Percentiles rank a stretch among this genome's conserved stretches.
Evolutionary conservation across 2,797 vertebrate genomes (phyloP).

Genomic region (Crenichthys baileyi): DNA sequence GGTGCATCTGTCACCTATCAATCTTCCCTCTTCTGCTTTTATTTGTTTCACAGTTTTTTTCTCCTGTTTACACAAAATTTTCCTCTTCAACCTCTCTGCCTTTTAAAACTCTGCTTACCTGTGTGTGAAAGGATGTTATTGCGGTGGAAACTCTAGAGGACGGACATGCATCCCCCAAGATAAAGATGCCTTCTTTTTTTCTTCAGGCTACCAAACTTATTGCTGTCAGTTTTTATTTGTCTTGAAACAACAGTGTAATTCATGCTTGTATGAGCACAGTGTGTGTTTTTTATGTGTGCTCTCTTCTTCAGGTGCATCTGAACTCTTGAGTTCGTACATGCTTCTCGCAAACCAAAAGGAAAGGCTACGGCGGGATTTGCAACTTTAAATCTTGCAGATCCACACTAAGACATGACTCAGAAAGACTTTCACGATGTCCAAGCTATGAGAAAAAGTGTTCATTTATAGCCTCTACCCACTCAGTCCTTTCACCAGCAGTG

Average conservation of each 20-base stretch:
- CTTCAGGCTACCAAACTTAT: constrained; percentile 66
- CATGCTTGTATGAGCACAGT: constrained; percentile 44
- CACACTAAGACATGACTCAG: constrained; percentile 34
- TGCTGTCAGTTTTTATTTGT: constrained; percentile 62
- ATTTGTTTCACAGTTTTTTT: constrained; percentile 61
- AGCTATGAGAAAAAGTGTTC: constrained; percentile 50
- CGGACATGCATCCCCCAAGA: constrained; percentile 56
- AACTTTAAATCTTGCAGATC: constrained; percentile 44
- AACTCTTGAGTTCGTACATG: constrained; percentile 24
- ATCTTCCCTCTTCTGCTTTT: constrained; percentile 66
- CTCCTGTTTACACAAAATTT: constrained; percentile 64
- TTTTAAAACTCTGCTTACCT: constrained; percentile 52
- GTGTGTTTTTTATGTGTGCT: constrained; percentile 41
- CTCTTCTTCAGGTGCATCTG: constrained; percentile 34
- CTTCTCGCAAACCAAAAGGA: constrained; percentile 45
- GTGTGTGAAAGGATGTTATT: constrained; percentile 52
- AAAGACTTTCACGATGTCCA: constrained; percentile 43
- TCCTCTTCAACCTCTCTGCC: constrained; percentile 52
- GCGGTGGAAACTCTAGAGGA: constrained; percentile 65
- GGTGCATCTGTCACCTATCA: constrained; percentile 75
- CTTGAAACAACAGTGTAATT: constrained; percentile 62
- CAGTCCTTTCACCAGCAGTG: constrained; percentile 53
- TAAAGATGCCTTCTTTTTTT: constrained; percentile 56
- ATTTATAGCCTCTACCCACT: constrained; percentile 58
- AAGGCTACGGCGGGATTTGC: constrained; percentile 40